Conservation (phyloP, 2,113 vertebrate species). For the Pluvialis apricaria region DNA sequence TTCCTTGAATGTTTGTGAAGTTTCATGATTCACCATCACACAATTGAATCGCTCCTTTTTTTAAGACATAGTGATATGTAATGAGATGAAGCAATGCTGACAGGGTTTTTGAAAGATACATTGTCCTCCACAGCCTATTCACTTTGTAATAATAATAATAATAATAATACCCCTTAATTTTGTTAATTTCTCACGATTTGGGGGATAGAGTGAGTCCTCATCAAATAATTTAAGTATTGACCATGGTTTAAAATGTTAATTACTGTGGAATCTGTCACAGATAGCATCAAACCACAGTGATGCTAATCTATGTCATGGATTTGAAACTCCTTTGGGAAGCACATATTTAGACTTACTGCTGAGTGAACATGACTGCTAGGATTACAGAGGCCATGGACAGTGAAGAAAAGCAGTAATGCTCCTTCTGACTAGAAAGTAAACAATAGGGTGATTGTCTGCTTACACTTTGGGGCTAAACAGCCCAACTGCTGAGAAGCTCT, state of each 20-base stretch:
- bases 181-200: conserved; percentile 60
- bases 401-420: conserved; percentile 79
- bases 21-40: conserved; percentile 71
- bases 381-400: conserved; percentile 70
- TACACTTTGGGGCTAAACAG: conserved; percentile 71
- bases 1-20: conserved; percentile 75
- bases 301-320: conserved; percentile 72
- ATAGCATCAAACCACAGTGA: conserved; percentile 58
- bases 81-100: conserved; percentile 60
- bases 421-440: conserved; percentile 79
- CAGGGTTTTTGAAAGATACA: conserved; percentile 32
- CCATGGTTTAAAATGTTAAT: conserved; percentile 68
- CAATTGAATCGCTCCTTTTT: conserved; percentile 55
- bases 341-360: conserved; percentile 70
- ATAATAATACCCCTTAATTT: conserved; percentile 30
- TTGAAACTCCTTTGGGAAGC: conserved; percentile 73
- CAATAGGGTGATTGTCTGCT: conserved; percentile 81
- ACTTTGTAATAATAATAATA: neutral
- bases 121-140: conserved; percentile 55
- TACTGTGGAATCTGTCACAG: conserved; percentile 62
- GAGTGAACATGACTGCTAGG: conserved; percentile 73
- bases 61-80: conserved; percentile 49
- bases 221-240: conserved; percentile 51
- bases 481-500: conserved; percentile 74
- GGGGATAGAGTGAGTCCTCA: conserved; percentile 16